Evolutionary conservation across 2,888 invertebrate genomes (phyloP).

Genomic region (Cabera pusaria): DNA sequence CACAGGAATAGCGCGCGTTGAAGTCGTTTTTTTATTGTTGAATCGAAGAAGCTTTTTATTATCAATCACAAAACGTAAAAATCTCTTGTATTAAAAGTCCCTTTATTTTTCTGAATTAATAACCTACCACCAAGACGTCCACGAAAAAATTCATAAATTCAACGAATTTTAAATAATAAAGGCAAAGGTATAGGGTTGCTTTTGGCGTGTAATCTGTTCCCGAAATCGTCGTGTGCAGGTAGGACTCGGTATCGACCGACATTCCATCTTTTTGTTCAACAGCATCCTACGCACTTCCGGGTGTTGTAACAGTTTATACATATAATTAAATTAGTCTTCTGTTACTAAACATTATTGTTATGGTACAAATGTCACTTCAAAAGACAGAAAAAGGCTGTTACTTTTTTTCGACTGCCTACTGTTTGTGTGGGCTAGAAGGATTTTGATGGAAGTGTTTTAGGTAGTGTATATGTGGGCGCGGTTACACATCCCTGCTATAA

Average conservation of each 20-base stretch:
- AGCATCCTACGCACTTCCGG: conserved; percentile 64
- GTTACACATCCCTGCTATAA: conserved; percentile 1
- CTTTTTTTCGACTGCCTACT: not conserved
- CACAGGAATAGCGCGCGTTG: conserved; percentile 12
- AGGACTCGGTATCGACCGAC: conserved; percentile 58
- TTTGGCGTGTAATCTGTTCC: conserved; percentile 10
- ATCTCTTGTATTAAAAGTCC: conserved; percentile 24
- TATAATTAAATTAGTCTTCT: conserved; percentile 46
- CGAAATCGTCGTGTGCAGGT: conserved; percentile 52
- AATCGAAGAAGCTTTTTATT: conserved; percentile 22
- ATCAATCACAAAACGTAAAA: conserved; percentile 17
- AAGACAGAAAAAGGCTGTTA: conserved; percentile 3
- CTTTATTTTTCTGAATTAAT: conserved; percentile 26
- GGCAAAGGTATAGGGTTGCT: conserved; percentile 2
- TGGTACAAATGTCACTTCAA: conserved; percentile 23
- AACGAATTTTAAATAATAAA: not conserved
- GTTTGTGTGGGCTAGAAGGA: not conserved
- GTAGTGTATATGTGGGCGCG: not conserved
- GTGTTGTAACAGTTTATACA: conserved; percentile 53
- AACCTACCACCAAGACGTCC: no score
- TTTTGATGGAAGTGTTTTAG: not conserved
- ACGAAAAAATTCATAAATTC: not conserved
- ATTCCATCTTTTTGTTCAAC: conserved; percentile 69
- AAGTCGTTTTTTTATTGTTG: conserved; percentile 26
- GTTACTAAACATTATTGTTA: conserved; percentile 44